Conservation (phyloP, 2,113 vertebrate species). For the Ciconia stormi region DNA sequence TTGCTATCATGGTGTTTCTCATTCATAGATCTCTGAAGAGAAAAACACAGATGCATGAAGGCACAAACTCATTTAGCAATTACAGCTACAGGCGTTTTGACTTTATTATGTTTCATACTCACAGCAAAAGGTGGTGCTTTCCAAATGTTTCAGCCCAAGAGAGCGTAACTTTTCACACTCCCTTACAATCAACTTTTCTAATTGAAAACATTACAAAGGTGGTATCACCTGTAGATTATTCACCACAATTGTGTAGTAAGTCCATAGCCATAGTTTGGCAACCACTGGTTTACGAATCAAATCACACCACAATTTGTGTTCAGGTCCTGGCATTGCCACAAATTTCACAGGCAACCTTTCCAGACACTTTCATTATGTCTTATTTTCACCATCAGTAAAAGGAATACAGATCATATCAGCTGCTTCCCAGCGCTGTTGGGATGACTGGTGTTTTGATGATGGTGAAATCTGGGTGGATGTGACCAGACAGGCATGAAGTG, state of each 20-base stretch:
- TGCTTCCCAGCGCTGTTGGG: neutral
- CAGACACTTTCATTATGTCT: neutral
- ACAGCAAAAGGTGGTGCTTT: neutral
- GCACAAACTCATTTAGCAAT: neutral
- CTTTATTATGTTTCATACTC: neutral
- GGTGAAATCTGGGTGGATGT: neutral
- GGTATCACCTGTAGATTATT: neutral
- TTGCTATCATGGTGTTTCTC: neutral
- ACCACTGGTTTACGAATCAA: neutral
- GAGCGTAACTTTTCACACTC: neutral
- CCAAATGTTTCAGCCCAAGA: neutral
- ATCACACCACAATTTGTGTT: neutral
- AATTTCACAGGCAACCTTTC: neutral
- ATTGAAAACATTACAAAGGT: neutral
- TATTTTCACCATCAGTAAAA: neutral
- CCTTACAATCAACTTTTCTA: neutral
- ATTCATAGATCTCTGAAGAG: neutral
- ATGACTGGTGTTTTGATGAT: neutral
- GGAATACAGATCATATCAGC: neutral
- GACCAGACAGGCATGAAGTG: neutral
- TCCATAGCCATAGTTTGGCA: neutral
- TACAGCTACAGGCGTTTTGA: neutral
- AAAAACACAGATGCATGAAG: neutral
- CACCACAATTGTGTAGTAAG: neutral
- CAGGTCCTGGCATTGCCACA: neutral